Conservation (phyloP, 2,113 vertebrate genomes). For the Crypturellus undulatus region DNA sequence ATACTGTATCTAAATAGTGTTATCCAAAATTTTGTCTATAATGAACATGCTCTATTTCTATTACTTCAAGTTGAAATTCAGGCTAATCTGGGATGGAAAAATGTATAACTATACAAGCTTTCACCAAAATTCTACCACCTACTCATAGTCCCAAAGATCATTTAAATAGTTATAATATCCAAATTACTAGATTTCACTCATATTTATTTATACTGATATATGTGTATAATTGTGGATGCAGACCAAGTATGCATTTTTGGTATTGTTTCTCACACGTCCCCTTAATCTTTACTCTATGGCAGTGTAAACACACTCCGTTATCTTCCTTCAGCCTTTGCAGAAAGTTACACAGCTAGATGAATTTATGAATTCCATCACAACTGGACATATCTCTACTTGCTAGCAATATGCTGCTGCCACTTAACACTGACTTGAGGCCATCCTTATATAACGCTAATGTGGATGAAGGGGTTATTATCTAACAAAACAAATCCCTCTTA, state of each 20-base stretch:
- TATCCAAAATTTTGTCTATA: neutral
- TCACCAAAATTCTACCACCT: neutral
- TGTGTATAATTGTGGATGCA: neutral
- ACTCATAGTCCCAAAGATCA: neutral
- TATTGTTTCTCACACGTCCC: fast-evolving
- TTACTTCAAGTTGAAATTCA: neutral
- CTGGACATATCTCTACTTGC: neutral
- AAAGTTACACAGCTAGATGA: neutral
- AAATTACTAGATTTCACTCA: neutral
- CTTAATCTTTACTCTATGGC: neutral
- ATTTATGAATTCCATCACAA: neutral
- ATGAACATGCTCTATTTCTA: neutral
- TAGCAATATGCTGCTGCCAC: neutral
- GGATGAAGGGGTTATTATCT: neutral
- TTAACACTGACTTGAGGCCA: neutral
- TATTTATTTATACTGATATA: neutral
- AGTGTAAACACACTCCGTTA: neutral
- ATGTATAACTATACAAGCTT: neutral
- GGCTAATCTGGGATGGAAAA: neutral
- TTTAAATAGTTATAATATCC: neutral
- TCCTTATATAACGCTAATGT: neutral
- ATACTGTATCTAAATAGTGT: neutral
- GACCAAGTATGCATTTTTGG: fast-evolving
- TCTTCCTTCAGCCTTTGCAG: neutral
- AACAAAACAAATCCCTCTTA: neutral